Evolutionary conservation across 2,113 vertebrate species (phyloP), one percentile per base, ranked within the genome.

Genomic region (Gymnobelideus leadbeateri): DNA sequence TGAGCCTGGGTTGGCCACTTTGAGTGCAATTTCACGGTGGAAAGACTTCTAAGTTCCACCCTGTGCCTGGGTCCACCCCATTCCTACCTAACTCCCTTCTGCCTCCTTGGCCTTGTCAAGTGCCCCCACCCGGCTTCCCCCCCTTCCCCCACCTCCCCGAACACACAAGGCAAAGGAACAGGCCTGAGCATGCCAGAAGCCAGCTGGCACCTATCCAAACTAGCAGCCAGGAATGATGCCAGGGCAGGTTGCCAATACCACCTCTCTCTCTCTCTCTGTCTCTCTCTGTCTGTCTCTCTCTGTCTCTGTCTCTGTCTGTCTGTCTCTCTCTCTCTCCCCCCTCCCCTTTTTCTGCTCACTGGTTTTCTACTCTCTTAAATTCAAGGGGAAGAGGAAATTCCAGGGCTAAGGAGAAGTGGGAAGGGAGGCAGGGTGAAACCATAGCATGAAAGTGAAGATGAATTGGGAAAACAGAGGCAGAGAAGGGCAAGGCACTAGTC

Each of bases 201-300:
- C 98, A 98, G 97, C 98, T 99, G 98, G 98, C 98, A 98, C 97
- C 97, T 96, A 26, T 97, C 98, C 98, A 99, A 98, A 98, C 98
- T 97, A 98, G 98, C 98, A 98, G 98, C 98, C 84, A 95, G 98
- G 98, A 98, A 3, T 23, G 7, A 91, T 94, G 98, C 98, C 98
- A 98, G 98, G 98, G 98, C 98, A 97, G 96, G 0, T 96, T 57
- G 98, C 98, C 98, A 99, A 97, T 84, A n/a, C 96, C 96, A 91
- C 96, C 94, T 31, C 97, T 94, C 97, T 96, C 98, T 97, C 97
- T 89, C 90, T 93, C 93, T 54, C 68, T 23, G 23, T 14, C 91
- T 26, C 46, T 3, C 89, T 43, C 37, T 61, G 28, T 37, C 57
- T 68, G 28, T 68, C 57, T 37, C 37, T 77, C 37, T 77, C 68